Percentiles rank a stretch among this genome's conserved stretches.
phyloP scores from a whole-genome alignment of 1,140 invertebrate species.

The Pinna nobilis region DNA sequence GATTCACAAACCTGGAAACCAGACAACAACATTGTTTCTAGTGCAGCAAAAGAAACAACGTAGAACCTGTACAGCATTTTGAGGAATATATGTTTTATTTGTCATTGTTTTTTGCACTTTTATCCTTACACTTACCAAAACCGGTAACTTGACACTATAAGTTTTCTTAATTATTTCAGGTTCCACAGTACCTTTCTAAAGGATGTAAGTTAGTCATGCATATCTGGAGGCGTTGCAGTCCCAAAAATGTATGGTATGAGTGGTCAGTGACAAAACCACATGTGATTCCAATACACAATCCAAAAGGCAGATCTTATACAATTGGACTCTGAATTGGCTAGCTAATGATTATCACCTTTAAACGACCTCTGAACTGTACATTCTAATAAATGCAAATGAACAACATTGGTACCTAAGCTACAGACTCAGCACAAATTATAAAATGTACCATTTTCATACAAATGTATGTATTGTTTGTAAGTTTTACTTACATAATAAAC shows the following conservation, averaged over 20 bases:
- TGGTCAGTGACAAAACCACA: conserved; percentile 88
- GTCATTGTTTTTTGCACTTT: not conserved
- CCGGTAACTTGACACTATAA: not conserved
- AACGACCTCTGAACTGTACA: too few species aligned
- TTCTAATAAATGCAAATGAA: too few species aligned
- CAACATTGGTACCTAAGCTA: too few species aligned
- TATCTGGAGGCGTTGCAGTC: conserved; percentile 88
- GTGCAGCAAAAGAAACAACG: not conserved
- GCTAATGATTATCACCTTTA: too few species aligned
- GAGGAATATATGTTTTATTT: not conserved
- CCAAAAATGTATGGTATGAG: conserved; percentile 95
- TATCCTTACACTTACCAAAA: not conserved
- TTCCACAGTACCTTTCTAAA: conserved; percentile 83
- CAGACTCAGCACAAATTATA: too few species aligned
- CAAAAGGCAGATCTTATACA: conserved; percentile 85
- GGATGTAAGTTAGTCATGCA: conserved; percentile 85
- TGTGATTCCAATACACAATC: conserved; percentile 84
- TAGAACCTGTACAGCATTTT: not conserved
- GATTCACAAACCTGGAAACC: too few species aligned
- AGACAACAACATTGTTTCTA: too few species aligned
- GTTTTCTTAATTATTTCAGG: conserved; percentile 75
- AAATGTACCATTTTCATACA: too few species aligned
- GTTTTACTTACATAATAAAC: too few species aligned
- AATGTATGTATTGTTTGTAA: too few species aligned
- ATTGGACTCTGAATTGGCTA: conserved; percentile 79